phyloP scores from a whole-genome alignment of 2,797 vertebrate species.

The Halcyon leucocephala region DNA sequence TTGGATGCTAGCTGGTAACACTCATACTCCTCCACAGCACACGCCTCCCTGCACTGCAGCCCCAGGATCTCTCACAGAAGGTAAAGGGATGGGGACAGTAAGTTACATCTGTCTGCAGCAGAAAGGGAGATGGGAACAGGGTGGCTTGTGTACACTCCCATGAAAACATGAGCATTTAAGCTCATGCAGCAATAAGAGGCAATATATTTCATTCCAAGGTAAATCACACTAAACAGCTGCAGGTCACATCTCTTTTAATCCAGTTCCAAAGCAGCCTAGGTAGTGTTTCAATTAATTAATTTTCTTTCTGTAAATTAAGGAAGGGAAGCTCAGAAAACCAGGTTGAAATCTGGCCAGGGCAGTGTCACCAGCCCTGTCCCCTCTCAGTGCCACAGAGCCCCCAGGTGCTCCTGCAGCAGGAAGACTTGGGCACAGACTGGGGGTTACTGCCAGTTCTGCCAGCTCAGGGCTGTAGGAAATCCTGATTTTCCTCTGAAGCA shows the following conservation, averaged over 20 bases:
- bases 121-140: not conserved
- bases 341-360: not conserved
- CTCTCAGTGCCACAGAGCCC: not conserved
- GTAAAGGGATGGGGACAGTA: not conserved
- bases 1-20: not conserved
- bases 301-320: not conserved
- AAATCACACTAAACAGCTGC: not conserved
- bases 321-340: not conserved
- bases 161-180: not conserved
- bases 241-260: not conserved
- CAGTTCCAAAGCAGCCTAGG: not conserved
- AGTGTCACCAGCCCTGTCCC: not conserved
- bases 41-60: not conserved
- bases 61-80: fast-evolving
- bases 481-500: not conserved
- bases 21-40: not conserved
- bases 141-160: not conserved
- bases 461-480: not conserved
- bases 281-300: not conserved
- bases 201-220: not conserved
- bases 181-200: not conserved
- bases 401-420: fast-evolving
- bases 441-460: not conserved
- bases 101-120: not conserved
- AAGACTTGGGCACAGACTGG: not conserved